These are phyloP conservation scores for Murina feae DNA, from an alignment of 2,113 vertebrate species.

Conservation along the genomic window DNA sequence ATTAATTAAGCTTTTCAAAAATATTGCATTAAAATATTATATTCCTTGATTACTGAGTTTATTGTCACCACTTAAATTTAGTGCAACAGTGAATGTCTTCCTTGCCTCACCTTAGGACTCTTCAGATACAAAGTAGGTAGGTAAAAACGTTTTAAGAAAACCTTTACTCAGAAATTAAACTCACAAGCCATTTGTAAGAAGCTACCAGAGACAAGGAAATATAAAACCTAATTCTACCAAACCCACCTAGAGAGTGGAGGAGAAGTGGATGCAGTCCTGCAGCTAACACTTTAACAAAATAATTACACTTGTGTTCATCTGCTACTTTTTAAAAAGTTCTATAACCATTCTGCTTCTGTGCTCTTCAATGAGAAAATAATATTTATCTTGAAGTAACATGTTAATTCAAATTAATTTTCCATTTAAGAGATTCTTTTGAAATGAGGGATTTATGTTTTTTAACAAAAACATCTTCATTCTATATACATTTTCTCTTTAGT, in stretches of 20 bases:
- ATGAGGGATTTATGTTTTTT: background rate
- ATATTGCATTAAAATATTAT: background rate
- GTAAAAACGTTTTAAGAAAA: background rate
- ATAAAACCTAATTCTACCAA: background rate
- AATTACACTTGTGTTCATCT: background rate
- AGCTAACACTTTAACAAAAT: background rate
- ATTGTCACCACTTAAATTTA: background rate
- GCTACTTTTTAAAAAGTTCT: background rate
- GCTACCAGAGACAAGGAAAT: background rate
- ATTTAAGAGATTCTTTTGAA: background rate
- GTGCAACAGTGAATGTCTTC: background rate
- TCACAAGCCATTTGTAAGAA: background rate
- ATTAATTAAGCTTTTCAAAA: background rate
- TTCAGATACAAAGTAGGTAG: background rate
- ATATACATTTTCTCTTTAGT: background rate
- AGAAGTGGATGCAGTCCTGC: accelerated
- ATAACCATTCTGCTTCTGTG: background rate
- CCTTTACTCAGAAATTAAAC: background rate
- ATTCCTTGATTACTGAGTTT: background rate
- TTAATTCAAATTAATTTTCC: background rate
- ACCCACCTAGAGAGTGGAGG: accelerated
- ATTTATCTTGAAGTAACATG: background rate
- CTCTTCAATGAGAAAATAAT: background rate
- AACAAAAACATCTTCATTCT: background rate
- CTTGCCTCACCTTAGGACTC: background rate